Evolutionary conservation across 2,888 invertebrate genomes (phyloP).

Genomic region (Poecilobothrus nobilitatus): DNA sequence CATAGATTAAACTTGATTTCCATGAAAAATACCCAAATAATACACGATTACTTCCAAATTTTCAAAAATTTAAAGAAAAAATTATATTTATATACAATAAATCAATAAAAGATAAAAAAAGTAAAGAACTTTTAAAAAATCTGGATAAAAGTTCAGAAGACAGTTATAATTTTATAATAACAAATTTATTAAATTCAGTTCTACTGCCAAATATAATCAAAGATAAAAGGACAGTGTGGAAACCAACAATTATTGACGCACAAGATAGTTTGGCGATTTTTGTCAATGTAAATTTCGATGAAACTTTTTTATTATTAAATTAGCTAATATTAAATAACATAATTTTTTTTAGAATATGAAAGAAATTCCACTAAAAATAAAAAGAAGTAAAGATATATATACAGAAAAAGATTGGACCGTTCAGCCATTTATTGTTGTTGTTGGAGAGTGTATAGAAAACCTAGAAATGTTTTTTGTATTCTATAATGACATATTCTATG

Average conservation of each 20-base stretch:
- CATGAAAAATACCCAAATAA: neutral
- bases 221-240: neutral
- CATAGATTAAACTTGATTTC: neutral
- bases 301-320: no score
- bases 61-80: neutral
- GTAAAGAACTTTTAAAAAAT: neutral
- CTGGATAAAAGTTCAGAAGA: neutral
- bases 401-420: no score
- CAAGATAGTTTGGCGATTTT: neutral
- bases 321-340: neutral
- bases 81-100: neutral
- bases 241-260: neutral
- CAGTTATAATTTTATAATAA: neutral
- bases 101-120: neutral
- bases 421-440: neutral
- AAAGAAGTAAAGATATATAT: neutral
- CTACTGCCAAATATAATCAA: neutral
- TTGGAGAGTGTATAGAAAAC: neutral
- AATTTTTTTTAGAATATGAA: neutral
- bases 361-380: neutral
- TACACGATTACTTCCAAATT: neutral
- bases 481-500: neutral
- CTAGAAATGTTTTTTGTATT: neutral
- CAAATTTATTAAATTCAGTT: neutral
- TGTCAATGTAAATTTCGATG: neutral